Conservation (phyloP, 2,113 vertebrate species). For the Silurus glanis region DNA sequence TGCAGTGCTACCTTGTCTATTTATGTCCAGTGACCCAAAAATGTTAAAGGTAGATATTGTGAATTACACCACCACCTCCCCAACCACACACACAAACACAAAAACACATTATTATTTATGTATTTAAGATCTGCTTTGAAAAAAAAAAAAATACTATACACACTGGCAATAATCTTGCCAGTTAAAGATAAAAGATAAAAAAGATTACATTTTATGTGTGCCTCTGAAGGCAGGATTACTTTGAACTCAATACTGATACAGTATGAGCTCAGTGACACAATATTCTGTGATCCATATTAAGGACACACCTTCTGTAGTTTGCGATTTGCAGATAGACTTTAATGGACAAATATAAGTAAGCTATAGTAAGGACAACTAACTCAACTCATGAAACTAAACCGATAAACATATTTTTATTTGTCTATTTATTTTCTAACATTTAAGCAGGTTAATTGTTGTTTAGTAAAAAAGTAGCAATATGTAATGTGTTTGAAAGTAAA, state of each 20-base stretch:
- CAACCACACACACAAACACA: background rate
- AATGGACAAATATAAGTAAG: background rate
- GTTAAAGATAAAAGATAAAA: too few relatives aligned
- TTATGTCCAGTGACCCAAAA: conserved; percentile 2
- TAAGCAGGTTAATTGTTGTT: background rate
- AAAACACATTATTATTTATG: background rate
- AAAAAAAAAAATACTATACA: background rate
- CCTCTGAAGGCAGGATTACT: background rate
- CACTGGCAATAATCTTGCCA: too few relatives aligned
- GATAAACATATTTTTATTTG: background rate
- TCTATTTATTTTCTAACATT: background rate
- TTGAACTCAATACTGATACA: background rate
- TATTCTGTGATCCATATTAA: background rate
- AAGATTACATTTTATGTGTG: too few relatives aligned
- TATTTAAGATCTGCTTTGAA: background rate
- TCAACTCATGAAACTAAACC: background rate
- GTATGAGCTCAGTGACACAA: background rate
- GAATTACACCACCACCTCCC: background rate
- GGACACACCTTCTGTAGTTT: background rate
- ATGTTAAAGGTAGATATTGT: background rate
- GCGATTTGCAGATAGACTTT: background rate
- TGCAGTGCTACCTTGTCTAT: background rate
- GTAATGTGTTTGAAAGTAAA: background rate
- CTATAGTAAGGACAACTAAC: background rate
- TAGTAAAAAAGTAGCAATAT: background rate